Evolutionary conservation across 2,113 vertebrate species (phyloP), one percentile per base, ranked within the genome.

Genomic region (Chaetodon auriga): DNA sequence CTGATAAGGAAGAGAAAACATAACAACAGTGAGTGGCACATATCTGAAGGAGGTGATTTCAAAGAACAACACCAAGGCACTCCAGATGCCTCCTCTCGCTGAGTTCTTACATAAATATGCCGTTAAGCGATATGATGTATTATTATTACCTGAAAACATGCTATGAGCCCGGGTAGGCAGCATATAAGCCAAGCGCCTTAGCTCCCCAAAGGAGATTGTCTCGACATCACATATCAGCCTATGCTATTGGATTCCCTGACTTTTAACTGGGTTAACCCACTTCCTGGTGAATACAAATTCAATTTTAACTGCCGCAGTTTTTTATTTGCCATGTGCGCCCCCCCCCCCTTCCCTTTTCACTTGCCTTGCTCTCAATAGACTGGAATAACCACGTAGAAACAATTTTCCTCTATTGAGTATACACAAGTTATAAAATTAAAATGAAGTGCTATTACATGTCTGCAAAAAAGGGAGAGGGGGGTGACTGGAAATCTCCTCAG

Each of bases 221-320:
- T 90, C 86, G 84, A 94, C 92, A 92, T 86, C 87, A 90, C 92
- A 88, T 92, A 94, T 94, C 93, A 90, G 92, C 89, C 89, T 64
- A 68, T 88, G 93, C 95, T 95, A 95, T 95, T 95, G 95, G 93
- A 95, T 95, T 95, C 94, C 93, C 88, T 91, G 93, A 95, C 92
- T 95, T 95, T 95, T 95, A 96, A 95, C 93, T 95, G 93, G 93
- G 94, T 95, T 95, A 95, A 95, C 93, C 94, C 93, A 95, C 95
- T 95, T 95, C 93, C 94, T 91, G 92, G 93, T 95, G 94, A 96
- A 96, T 95, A 95, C 94, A 95, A 96, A 96, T 95, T 95, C 94
- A 96, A 95, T 95, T 95, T 95, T 91, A 94, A 94, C 94, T 92
- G 92, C 92, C 80, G 80, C 92, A 94, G 92, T 94, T 95, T 94